phyloP scores from a whole-genome alignment of 2,797 vertebrate species.

The Emys orbicularis region DNA sequence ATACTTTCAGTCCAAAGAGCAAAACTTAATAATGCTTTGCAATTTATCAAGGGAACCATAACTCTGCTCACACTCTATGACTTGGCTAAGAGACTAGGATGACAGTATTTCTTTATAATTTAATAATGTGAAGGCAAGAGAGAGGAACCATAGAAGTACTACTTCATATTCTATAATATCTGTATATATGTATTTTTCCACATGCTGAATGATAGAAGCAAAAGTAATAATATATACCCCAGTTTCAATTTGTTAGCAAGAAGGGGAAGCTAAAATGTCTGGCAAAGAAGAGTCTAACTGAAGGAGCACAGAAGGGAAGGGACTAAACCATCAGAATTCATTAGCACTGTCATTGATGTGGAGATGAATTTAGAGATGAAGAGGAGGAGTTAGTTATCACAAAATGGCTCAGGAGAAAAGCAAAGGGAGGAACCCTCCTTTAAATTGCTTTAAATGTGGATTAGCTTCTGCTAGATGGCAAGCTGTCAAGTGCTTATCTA shows the following conservation, averaged over 20 bases:
- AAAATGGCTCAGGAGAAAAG: conserved; percentile 44
- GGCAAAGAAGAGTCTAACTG: conserved; percentile 63
- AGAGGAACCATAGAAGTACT: conserved; percentile 51
- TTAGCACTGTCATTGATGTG: conserved; percentile 72
- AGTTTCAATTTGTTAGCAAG: conserved; percentile 47
- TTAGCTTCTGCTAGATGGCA: conserved; percentile 30
- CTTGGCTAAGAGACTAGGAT: conserved; percentile 61
- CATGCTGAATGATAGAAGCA: conserved; percentile 50
- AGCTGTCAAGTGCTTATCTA: neutral
- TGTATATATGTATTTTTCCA: conserved; percentile 38
- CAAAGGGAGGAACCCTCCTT: conserved; percentile 34
- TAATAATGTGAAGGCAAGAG: conserved; percentile 57
- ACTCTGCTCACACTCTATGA: conserved; percentile 56
- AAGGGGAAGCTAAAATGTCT: conserved; percentile 55
- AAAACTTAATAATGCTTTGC: conserved; percentile 73
- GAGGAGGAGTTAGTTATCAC: conserved; percentile 50
- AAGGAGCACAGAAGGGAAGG: conserved; percentile 66
- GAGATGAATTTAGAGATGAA: conserved; percentile 63
- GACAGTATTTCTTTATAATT: conserved; percentile 72
- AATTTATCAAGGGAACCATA: conserved; percentile 72
- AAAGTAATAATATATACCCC: conserved; percentile 38
- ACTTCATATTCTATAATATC: conserved; percentile 11
- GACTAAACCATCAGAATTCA: conserved; percentile 67
- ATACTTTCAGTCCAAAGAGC: conserved; percentile 67
- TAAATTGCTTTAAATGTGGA: conserved; percentile 23